Conservation (phyloP, 2,113 vertebrate genomes). For the Tychaedon coryphoeus region DNA sequence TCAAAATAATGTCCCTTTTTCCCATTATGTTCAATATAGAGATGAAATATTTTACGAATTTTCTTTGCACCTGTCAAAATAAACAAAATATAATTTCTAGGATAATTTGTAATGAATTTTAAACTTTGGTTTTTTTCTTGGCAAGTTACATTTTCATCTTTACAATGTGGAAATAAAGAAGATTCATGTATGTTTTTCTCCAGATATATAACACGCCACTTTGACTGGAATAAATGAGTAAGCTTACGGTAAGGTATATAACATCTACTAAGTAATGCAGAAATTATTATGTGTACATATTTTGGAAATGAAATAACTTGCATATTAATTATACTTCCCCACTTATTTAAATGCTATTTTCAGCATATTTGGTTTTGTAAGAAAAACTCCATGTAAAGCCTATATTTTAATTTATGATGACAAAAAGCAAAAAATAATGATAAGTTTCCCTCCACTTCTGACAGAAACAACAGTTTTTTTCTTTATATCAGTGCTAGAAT, state of each 20-base stretch:
- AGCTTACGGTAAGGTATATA: background rate
- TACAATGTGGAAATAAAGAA: background rate
- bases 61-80: conserved; percentile 36
- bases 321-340: background rate
- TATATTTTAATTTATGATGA: background rate
- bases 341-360: background rate
- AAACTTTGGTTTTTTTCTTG: background rate
- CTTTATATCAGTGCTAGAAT: background rate
- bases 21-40: conserved; percentile 1
- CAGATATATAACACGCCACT: background rate
- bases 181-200: background rate
- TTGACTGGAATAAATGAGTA: background rate
- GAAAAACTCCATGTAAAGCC: background rate
- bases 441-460: background rate
- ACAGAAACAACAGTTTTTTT: background rate
- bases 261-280: background rate
- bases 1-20: conserved; percentile 42
- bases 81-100: conserved; percentile 40
- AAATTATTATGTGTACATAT: background rate
- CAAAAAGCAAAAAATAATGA: background rate
- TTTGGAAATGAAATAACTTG: background rate
- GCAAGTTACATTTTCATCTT: background rate
- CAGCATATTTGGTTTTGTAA: background rate
- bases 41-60: conserved; percentile 27
- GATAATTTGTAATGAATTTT: conserved; percentile 48